Percentiles rank a stretch among this genome's conserved stretches.
Conservation (phyloP, 2,797 vertebrate species). For the Vireo griseus region DNA sequence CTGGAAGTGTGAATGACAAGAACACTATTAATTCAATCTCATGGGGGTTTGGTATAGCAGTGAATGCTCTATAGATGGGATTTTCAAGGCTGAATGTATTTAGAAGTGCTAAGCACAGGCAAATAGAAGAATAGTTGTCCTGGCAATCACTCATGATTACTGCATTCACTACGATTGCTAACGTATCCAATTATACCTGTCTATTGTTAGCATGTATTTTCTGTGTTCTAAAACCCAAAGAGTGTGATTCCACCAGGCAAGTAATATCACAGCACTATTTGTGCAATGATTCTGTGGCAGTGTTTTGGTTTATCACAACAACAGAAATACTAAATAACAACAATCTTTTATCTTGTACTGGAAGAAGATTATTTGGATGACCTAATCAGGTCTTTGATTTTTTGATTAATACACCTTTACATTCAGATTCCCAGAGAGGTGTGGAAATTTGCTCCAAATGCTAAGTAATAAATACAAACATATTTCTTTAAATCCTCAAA, state of each 20-base stretch:
- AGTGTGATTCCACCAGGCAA: background rate
- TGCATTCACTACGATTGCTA: rapidly evolving
- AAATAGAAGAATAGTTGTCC: background rate
- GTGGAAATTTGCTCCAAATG: background rate
- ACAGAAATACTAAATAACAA: background rate
- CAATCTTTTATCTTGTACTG: background rate
- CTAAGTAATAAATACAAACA: background rate
- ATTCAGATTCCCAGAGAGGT: background rate
- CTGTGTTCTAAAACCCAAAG: background rate
- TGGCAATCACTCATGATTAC: background rate
- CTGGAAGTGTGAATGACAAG: constrained; percentile 11
- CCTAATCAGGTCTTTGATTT: background rate
- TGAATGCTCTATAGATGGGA: background rate
- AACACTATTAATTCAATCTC: constrained; percentile 10
- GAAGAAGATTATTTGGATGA: background rate
- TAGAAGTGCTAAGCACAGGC: background rate
- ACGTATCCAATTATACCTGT: background rate
- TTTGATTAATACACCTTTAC: background rate
- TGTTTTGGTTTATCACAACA: background rate
- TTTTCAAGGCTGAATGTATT: constrained; percentile 31
- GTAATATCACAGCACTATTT: background rate
- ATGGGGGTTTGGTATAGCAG: background rate
- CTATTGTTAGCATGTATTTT: background rate
- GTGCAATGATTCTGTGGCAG: background rate
- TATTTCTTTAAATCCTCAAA: background rate